These are phyloP conservation scores for Melanotaenia trifasciata DNA, from an alignment of 2,797 vertebrate genomes.

Conservation along the genomic window DNA sequence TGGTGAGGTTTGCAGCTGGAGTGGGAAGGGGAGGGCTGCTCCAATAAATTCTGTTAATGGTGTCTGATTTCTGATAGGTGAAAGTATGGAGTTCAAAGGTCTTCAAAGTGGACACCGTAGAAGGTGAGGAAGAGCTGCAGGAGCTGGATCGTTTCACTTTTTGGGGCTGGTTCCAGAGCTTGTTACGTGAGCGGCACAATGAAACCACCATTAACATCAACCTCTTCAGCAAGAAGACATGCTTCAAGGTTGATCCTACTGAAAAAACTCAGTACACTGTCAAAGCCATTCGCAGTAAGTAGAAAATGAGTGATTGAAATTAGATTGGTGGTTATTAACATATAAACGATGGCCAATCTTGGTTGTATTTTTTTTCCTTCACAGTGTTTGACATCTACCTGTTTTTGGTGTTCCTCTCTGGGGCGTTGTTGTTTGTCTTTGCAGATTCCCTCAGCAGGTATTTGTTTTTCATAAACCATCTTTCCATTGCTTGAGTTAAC, in stretches of 20 bases:
- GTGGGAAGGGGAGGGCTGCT: background rate
- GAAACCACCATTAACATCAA: conserved; percentile 88
- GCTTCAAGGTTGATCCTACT: conserved; percentile 89
- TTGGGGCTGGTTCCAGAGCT: conserved; percentile 84
- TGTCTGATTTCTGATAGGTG: conserved; percentile 80
- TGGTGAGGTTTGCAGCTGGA: background rate
- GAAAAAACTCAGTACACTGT: conserved; percentile 81
- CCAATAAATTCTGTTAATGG: background rate
- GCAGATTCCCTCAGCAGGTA: conserved; percentile 93
- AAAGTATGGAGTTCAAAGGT: conserved; percentile 86
- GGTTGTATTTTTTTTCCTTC: conserved; percentile 30
- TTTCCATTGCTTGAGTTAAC: background rate
- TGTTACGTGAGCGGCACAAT: conserved; percentile 89
- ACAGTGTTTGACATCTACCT: conserved; percentile 92
- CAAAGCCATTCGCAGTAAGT: conserved; percentile 85
- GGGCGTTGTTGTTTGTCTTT: conserved; percentile 88
- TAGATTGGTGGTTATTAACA: background rate
- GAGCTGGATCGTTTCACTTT: conserved; percentile 87
- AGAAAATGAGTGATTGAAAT: background rate
- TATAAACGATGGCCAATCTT: background rate
- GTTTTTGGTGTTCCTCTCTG: conserved; percentile 89
- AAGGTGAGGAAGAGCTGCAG: conserved; percentile 88
- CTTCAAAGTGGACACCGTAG: conserved; percentile 89
- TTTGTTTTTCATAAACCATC: background rate
- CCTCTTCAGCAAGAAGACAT: conserved; percentile 90